phyloP scores from a whole-genome alignment of 1,140 invertebrate species.

The Aphis craccivora region DNA sequence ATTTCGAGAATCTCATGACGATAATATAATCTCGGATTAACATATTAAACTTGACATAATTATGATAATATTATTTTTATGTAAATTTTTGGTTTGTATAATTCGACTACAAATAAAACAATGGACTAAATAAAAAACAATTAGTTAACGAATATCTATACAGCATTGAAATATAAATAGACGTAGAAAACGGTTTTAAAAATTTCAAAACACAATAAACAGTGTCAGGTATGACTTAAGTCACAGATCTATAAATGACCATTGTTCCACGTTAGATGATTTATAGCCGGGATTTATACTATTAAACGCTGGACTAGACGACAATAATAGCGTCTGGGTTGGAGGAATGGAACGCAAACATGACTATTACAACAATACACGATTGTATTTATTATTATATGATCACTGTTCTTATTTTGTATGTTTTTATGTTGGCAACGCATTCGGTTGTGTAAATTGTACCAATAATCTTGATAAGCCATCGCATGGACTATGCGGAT shows the following conservation, averaged over 20 bases:
- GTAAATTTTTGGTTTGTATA: background rate
- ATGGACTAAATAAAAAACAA: background rate
- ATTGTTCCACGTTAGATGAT: background rate
- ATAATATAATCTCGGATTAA: conserved; percentile 12
- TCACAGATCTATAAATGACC: background rate
- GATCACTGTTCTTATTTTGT: background rate
- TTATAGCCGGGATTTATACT: background rate
- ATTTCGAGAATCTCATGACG: background rate
- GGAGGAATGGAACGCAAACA: background rate
- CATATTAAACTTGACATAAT: background rate
- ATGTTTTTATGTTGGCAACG: background rate
- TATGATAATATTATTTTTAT: background rate
- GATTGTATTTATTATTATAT: conserved; percentile 11
- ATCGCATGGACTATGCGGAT: background rate
- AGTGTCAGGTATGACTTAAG: too few species aligned
- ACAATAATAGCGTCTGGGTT: background rate
- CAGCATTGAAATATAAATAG: background rate
- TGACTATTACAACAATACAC: background rate
- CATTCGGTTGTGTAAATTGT: background rate
- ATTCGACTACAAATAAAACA: background rate
- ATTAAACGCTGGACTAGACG: background rate
- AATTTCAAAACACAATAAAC: background rate
- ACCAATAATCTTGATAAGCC: background rate
- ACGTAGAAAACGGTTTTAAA: background rate
- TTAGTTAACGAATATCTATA: background rate